phyloP scores from a whole-genome alignment of 2,797 vertebrate species.

The Sitta carolinensis region DNA sequence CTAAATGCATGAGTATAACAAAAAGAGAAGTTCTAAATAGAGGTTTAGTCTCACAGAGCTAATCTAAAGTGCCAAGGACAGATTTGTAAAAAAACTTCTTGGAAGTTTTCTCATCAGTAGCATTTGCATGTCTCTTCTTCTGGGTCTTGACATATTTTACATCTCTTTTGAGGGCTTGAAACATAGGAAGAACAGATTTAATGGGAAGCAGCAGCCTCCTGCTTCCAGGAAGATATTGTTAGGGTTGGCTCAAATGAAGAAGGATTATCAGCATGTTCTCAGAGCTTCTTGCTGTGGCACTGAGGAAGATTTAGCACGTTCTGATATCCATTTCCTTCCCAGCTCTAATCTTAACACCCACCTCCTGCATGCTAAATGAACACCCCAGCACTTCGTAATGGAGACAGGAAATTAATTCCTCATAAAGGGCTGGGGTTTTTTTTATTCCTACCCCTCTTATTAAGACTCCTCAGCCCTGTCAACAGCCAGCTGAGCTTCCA shows the following conservation, averaged over 20 bases:
- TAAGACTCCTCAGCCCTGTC: slow-evolving; percentile 47
- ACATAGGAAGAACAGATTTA: background rate
- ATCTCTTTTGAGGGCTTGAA: background rate
- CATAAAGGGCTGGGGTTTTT: background rate
- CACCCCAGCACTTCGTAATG: slow-evolving; percentile 41
- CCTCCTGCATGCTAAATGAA: slow-evolving; percentile 61
- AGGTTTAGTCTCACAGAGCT: background rate
- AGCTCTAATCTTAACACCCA: slow-evolving; percentile 53
- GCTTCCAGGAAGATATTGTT: background rate
- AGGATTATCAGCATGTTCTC: slow-evolving; percentile 19
- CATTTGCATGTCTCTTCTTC: background rate
- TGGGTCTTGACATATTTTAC: background rate
- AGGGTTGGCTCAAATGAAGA: background rate
- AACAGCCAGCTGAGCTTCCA: slow-evolving; percentile 44
- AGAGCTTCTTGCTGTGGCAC: slow-evolving; percentile 33
- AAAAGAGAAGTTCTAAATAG: background rate
- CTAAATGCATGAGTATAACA: background rate
- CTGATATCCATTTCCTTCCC: slow-evolving; percentile 53
- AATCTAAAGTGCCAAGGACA: background rate
- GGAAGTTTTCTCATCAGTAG: background rate
- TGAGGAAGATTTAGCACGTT: slow-evolving; percentile 60
- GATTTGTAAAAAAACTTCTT: background rate
- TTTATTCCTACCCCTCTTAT: background rate
- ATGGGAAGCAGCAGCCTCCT: background rate
- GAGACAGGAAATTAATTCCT: slow-evolving; percentile 69